These are phyloP conservation scores for Paralichthys olivaceus DNA, from an alignment of 2,113 vertebrate genomes.

Conservation along the genomic window DNA sequence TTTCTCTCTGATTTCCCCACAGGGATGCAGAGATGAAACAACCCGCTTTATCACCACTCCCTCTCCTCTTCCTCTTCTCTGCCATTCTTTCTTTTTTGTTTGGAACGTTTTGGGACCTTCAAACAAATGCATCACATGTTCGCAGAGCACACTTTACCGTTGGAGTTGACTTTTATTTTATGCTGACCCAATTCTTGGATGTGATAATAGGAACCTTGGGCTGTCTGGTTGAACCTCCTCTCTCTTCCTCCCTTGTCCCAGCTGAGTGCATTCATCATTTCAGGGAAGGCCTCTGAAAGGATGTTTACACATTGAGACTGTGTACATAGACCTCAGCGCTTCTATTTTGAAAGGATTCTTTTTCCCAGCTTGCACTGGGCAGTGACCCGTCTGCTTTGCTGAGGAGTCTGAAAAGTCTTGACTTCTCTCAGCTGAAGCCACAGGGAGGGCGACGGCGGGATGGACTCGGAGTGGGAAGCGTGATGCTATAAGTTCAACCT, in stretches of 20 bases:
- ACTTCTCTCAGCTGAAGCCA: slow-evolving; percentile 60
- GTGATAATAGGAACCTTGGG: slow-evolving; percentile 58
- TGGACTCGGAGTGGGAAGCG: slow-evolving; percentile 26
- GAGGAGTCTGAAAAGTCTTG: slow-evolving; percentile 62
- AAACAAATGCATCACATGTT: slow-evolving; percentile 49
- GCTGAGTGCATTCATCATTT: slow-evolving; percentile 65
- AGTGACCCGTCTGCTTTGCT: slow-evolving; percentile 64
- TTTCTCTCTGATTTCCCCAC: slow-evolving; percentile 49
- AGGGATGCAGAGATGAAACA: slow-evolving; percentile 56
- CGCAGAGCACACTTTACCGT: slow-evolving; percentile 6
- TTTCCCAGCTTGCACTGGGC: slow-evolving; percentile 51
- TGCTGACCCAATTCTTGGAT: slow-evolving; percentile 63
- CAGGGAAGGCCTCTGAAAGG: slow-evolving; percentile 59
- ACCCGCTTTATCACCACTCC: slow-evolving; percentile 37
- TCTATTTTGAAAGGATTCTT: slow-evolving; percentile 55
- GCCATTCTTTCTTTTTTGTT: slow-evolving; percentile 31
- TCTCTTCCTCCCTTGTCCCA: slow-evolving; percentile 47
- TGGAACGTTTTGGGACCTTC: slow-evolving; percentile 48
- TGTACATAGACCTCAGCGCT: slow-evolving; percentile 51
- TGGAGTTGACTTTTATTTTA: slow-evolving; percentile 61
- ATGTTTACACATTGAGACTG: slow-evolving; percentile 69
- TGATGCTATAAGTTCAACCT: slow-evolving; percentile 59
- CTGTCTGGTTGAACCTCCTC: slow-evolving; percentile 52
- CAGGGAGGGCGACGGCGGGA: slow-evolving; percentile 39
- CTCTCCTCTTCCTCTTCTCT: slow-evolving; percentile 6